Evolutionary conservation across 2,113 vertebrate genomes (phyloP).

Genomic region (Halichoeres trimaculatus): DNA sequence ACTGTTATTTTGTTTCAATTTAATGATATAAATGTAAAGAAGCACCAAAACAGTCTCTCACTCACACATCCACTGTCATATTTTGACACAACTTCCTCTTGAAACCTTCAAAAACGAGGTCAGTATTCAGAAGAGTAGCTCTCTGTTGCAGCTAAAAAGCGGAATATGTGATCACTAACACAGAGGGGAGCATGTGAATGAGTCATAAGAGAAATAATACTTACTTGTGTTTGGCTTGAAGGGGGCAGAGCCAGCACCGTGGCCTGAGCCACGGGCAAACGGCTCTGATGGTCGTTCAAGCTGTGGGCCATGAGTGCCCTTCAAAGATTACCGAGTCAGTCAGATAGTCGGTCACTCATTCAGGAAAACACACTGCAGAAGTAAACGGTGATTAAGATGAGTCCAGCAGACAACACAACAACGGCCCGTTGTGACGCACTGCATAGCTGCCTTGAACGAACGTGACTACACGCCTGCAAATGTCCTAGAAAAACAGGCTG

Average conservation of each 20-base stretch:
- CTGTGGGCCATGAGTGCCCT: conserved; percentile 89
- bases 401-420: background rate
- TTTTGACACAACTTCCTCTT: background rate
- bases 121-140: background rate
- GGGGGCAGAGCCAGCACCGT: conserved; percentile 82
- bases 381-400: background rate
- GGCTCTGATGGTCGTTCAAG: conserved; percentile 83
- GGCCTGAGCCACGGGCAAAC: conserved; percentile 78
- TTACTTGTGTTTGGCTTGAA: conserved; percentile 75
- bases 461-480: conserved; percentile 32
- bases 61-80: too few relatives aligned
- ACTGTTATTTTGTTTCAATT: too few relatives aligned
- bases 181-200: background rate
- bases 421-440: conserved; percentile 19
- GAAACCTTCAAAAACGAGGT: background rate
- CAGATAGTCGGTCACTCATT: conserved; percentile 13
- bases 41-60: too few relatives aligned
- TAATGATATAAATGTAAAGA: too few relatives aligned
- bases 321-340: conserved; percentile 19
- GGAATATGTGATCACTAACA: background rate
- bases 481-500: background rate
- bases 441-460: background rate
- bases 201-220: background rate
- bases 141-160: background rate
- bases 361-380: conserved; percentile 19